phyloP scores from a whole-genome alignment of 2,113 vertebrate genomes.

The Xyrauchen texanus region DNA sequence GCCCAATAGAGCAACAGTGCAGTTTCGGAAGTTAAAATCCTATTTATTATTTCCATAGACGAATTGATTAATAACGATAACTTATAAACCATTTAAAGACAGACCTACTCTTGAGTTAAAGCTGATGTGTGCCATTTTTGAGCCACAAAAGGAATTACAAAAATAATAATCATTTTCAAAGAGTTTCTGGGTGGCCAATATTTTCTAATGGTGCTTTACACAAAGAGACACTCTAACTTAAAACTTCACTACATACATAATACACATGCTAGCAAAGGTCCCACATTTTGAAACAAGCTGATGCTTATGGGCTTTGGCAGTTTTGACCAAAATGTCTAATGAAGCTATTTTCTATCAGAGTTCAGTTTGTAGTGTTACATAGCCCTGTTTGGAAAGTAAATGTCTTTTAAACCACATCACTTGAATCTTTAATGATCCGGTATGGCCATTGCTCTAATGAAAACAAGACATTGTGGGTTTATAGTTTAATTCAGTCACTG shows the following conservation, averaged over 20 bases:
- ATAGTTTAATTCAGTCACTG: neutral
- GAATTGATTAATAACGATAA: too few species aligned
- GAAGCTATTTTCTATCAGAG: slow-evolving; percentile 9
- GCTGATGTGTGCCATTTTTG: too few species aligned
- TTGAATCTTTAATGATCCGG: slow-evolving; percentile 6
- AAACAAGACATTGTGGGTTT: neutral
- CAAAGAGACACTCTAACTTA: too few species aligned
- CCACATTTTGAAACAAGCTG: neutral
- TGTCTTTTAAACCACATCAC: neutral
- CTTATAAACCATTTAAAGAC: too few species aligned
- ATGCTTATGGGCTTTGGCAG: neutral
- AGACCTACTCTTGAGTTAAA: too few species aligned
- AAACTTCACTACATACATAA: neutral
- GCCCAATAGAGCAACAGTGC: too few species aligned
- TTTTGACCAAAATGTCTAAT: slow-evolving; percentile 10
- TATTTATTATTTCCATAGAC: too few species aligned
- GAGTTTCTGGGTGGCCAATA: too few species aligned
- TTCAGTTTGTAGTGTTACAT: slow-evolving; percentile 11
- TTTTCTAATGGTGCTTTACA: too few species aligned
- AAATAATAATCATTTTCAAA: too few species aligned
- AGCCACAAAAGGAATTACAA: too few species aligned
- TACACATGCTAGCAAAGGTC: neutral
- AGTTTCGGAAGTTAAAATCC: too few species aligned
- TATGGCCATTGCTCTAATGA: neutral
- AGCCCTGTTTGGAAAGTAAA: neutral